A percentile compares a stretch with the other conserved stretches of the same genome.
Evolutionary conservation across 1,140 invertebrate species (phyloP).

Genomic region (Ceratoteleas bidentatus): DNA sequence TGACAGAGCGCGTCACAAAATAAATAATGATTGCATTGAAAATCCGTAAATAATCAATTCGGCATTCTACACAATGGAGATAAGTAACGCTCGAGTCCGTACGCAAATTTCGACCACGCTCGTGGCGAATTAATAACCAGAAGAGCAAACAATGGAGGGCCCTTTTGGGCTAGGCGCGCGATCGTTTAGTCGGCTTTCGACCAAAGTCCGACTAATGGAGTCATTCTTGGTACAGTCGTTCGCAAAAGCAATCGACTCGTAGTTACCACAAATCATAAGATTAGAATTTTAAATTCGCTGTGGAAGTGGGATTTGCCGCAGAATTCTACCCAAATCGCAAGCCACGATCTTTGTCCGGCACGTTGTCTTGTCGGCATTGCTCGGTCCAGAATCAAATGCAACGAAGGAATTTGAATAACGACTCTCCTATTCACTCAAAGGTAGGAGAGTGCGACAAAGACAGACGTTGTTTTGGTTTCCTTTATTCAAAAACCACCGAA

Average conservation of each 20-base stretch:
- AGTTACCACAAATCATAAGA: slow-evolving; percentile 80
- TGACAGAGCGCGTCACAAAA: slow-evolving; percentile 55
- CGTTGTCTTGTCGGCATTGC: slow-evolving; percentile 59
- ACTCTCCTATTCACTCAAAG: slow-evolving; percentile 72
- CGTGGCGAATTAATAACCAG: slow-evolving; percentile 64
- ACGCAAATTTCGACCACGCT: slow-evolving; percentile 59
- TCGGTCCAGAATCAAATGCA: slow-evolving; percentile 71
- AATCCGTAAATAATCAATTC: slow-evolving; percentile 65
- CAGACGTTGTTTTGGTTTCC: slow-evolving; percentile 30
- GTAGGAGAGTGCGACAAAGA: slow-evolving; percentile 31
- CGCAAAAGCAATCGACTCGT: slow-evolving; percentile 67
- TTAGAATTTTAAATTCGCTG: slow-evolving; percentile 81
- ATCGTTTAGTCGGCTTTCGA: slow-evolving; percentile 68
- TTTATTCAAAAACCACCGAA: slow-evolving; percentile 47
- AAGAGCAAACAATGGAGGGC: slow-evolving; percentile 63
- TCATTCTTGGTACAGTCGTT: slow-evolving; percentile 75
- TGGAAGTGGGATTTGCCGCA: slow-evolving; percentile 70
- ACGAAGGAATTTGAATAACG: slow-evolving; percentile 77
- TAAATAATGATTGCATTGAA: slow-evolving; percentile 61
- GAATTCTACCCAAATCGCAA: slow-evolving; percentile 77
- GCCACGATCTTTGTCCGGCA: slow-evolving; percentile 73
- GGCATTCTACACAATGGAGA: slow-evolving; percentile 62
- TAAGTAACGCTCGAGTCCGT: slow-evolving; percentile 55
- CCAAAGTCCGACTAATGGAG: slow-evolving; percentile 78
- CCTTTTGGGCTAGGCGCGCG: slow-evolving; percentile 60